Conservation (phyloP, 1,140 invertebrate genomes). For the Diuraphis noxia region DNA sequence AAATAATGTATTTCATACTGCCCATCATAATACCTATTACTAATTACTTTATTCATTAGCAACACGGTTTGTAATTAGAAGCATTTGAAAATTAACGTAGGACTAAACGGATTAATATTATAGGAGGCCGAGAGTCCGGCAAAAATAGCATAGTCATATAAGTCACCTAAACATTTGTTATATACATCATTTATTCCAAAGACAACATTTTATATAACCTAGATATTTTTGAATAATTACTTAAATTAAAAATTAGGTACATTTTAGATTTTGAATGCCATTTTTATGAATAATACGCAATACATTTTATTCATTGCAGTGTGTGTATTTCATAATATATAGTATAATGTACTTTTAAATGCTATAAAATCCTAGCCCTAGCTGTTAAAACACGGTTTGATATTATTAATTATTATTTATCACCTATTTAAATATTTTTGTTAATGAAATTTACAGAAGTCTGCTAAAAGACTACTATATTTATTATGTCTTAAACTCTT, state of each 20-base stretch:
- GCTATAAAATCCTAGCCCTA: background rate
- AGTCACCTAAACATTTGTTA: background rate
- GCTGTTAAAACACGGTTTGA: too few relatives aligned
- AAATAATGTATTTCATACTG: background rate
- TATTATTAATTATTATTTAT: too few relatives aligned
- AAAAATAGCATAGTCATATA: background rate
- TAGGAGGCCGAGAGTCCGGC: too few relatives aligned
- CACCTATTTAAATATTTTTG: background rate
- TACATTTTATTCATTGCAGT: background rate
- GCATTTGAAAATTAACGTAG: background rate
- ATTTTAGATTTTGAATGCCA: background rate
- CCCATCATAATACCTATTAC: background rate
- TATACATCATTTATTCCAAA: background rate
- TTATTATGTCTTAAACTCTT: too few relatives aligned
- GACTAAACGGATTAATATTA: too few relatives aligned
- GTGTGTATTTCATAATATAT: background rate
- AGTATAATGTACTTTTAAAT: background rate
- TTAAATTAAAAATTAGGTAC: too few relatives aligned
- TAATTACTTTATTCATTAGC: background rate
- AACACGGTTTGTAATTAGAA: background rate
- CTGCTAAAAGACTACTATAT: background rate
- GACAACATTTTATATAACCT: too few relatives aligned
- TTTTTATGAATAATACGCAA: background rate
- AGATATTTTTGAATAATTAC: too few relatives aligned
- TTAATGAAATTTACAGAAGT: background rate